Conservation (phyloP, 2,888 invertebrate species). For the Thalpophila matura region DNA sequence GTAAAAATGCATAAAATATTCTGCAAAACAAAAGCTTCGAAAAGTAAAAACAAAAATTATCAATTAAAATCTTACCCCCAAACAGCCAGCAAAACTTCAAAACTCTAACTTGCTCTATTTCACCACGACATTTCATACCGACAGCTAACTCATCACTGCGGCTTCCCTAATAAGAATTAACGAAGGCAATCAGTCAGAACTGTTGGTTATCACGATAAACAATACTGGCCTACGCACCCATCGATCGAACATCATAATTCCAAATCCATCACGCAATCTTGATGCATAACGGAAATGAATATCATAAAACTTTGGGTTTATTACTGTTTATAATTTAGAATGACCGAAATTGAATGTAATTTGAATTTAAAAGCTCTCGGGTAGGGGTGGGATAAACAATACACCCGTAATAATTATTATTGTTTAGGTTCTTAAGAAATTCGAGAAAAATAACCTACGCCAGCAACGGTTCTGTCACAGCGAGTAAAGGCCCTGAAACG, state of each 20-base stretch:
- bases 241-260: constrained; percentile 67
- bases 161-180: constrained; percentile 39
- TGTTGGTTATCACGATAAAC: constrained; percentile 72
- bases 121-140: constrained; percentile 19
- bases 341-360: constrained; percentile 4
- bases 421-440: not conserved
- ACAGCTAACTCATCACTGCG: constrained; percentile 43
- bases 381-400: not conserved
- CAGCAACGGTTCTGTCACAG: constrained; percentile 11
- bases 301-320: constrained; percentile 69
- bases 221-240: constrained; percentile 53
- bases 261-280: constrained; percentile 71
- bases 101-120: not conserved
- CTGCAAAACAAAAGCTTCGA: not conserved
- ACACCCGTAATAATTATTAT: not conserved
- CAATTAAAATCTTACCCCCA: constrained; percentile 19
- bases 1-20: too few species aligned
- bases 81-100: not conserved
- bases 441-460: not conserved
- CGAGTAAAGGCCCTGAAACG: not conserved
- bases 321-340: constrained; percentile 34
- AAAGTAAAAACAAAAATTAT: not conserved
- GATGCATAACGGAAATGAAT: constrained; percentile 62
- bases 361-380: constrained; percentile 14
- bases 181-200: constrained; percentile 54